Base-by-base conservation (phyloP, 2,113 vertebrate genomes). In the Odocoileus hemionus region DNA sequence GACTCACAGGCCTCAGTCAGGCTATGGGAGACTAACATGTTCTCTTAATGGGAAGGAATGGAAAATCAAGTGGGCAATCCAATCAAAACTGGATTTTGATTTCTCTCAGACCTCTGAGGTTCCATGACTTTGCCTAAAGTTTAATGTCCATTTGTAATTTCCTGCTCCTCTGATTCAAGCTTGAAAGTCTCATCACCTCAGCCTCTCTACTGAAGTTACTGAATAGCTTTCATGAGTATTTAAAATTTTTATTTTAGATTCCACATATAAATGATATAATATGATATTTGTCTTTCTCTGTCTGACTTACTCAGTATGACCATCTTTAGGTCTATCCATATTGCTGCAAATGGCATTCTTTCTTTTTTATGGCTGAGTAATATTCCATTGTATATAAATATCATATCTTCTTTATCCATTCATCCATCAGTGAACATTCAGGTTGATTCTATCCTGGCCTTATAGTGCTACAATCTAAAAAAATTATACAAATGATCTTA, bases 1-100 rank as follows among this genome's bases (percentile, higher is more conserved):
- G 23, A 70, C 58, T 74, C 26, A 3, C 26, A 4, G 0, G 0
- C 23, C 54, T 3, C 4, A 28, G 47, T 17, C 23, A 12, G 30
- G 57, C n/a, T 28, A 2, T 6, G 21, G 26, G 11, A 30, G 55
- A 17, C 25, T 3, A 23, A 26, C 0, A 0, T 2, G 30, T 21
- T 47, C 3, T 43, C 28, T 16, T 55, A 36, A 13, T 6, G 15
- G 60, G 15, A 17, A 15, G 57, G 23, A 84, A 50, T 16, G 12
- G 80, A 58, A 33, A 55, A 36, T 67, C 26, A 26, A 23, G 30
- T 47, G 85, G n/a, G 25, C 26, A 1, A 8, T 3, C 16, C 70
- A 67, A 28, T 28, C 23, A 76, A 25, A 43, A 76, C 6, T 52
- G 21, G 36, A 39, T 21, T 19, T 19, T 3, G 15, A 43, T 26